Evolutionary conservation across 2,888 invertebrate genomes (phyloP), one percentile per base, ranked within the genome.

Genomic region (Erynnis tages): DNA sequence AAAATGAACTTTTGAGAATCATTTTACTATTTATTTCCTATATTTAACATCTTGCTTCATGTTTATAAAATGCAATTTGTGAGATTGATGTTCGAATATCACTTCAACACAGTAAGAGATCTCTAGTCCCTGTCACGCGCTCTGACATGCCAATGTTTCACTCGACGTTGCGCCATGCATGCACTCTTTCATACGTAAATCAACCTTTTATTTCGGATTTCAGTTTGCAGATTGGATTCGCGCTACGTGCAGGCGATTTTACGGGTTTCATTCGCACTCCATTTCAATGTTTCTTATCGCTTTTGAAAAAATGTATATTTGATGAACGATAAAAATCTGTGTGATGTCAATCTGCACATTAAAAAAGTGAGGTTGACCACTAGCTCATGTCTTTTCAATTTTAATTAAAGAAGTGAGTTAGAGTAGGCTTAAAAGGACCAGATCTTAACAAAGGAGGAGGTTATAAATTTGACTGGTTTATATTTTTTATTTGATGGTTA

Each of bases 81-180:
- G 72, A 75, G 79, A 80, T 76, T 75, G 74, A 80, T 79, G 78
- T 72, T 69, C 64, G 66, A 69, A 67, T 63, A 59, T 30, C 29
- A 21, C 41, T 14, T 8, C 43, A 13, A 35, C 7, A 17, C 16
- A 63, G 64, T 21, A n/a, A n/a, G n/a, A n/a, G n/a, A n/a, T n/a
- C n/a, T n/a, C 5, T 21, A 66, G 61, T 58, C 53, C 64, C 66
- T 67, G 79, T 76, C 81, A 76, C 65, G 61, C 59, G 47, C 46
- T 59, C 60, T 69, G 80, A 78, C 82, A 73, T 66, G 58, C 69
- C 74, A 81, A 82, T 81, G 76, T 80, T 81, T 82, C 82, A 80
- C 67, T 58, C 60, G 60, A 61, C 54, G 44, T 6, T 16, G n/a
- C 3, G 25, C 37, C 13, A 19, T 37, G 23, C 29, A 21, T 30